Conservation (phyloP, 2,888 invertebrate species). For the Eupelmus urozonus region DNA sequence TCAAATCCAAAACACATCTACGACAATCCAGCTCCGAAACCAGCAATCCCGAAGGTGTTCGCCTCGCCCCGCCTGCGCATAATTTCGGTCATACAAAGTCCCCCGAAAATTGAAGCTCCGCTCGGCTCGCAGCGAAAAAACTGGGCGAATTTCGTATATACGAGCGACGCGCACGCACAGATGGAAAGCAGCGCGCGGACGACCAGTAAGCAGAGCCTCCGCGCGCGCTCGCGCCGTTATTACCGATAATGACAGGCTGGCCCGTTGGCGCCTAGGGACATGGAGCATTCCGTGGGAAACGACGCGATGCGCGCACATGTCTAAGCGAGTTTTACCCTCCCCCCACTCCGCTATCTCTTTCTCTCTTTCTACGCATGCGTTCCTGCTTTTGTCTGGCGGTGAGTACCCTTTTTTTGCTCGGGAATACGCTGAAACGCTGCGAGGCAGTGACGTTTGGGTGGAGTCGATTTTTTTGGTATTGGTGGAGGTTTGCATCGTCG, state of each 20-base stretch:
- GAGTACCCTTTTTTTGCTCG: background rate
- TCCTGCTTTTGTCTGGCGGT: background rate
- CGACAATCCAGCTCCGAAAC: too few relatives aligned
- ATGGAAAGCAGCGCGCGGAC: background rate
- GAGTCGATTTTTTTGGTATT: background rate
- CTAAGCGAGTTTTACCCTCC: background rate
- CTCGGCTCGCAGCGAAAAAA: too few relatives aligned
- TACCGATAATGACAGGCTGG: slow-evolving; percentile 64
- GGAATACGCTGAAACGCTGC: background rate
- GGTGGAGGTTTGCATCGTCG: too few relatives aligned
- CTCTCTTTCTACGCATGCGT: background rate
- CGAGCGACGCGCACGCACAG: too few relatives aligned
- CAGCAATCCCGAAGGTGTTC: background rate
- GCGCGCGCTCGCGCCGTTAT: slow-evolving; percentile 61
- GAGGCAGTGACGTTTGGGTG: background rate
- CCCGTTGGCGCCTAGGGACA: slow-evolving; percentile 65
- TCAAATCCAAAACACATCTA: too few relatives aligned
- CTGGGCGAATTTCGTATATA: too few relatives aligned
- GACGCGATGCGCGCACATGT: too few relatives aligned
- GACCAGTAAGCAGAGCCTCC: background rate
- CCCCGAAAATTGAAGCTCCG: too few relatives aligned
- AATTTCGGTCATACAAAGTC: too few relatives aligned
- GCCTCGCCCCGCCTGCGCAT: background rate
- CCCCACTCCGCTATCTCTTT: slow-evolving; percentile 27
- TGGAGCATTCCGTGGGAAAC: slow-evolving; percentile 65